Conservation (phyloP, 2,113 vertebrate genomes). For the Danionella cerebrum region DNA sequence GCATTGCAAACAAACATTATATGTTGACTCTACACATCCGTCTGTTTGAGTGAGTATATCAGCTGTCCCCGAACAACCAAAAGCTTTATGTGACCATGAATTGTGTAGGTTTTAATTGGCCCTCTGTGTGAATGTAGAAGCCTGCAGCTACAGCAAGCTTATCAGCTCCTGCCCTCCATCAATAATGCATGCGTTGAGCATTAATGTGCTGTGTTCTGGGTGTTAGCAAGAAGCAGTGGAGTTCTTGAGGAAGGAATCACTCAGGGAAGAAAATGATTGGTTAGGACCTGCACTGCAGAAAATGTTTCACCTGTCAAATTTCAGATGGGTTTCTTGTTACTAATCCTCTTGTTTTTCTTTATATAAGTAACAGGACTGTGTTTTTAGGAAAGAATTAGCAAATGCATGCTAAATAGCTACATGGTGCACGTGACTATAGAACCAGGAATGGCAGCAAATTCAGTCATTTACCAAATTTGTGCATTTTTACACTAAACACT, state of each 20-base stretch:
- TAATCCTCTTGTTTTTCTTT: too few relatives aligned
- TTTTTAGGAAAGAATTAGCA: too few relatives aligned
- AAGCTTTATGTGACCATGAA: conserved; percentile 38
- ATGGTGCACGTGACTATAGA: too few relatives aligned
- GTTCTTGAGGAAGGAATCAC: conserved; percentile 16
- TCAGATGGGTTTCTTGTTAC: too few relatives aligned
- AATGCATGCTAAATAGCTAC: too few relatives aligned
- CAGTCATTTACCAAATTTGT: too few relatives aligned
- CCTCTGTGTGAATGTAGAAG: conserved; percentile 25
- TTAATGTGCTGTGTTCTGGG: conserved; percentile 37
- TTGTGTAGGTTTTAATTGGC: conserved; percentile 38
- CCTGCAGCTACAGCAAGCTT: conserved; percentile 29
- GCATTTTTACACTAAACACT: too few relatives aligned
- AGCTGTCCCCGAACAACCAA: conserved; percentile 24
- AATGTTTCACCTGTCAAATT: too few relatives aligned
- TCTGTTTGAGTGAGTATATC: conserved; percentile 33
- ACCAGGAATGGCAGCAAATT: too few relatives aligned
- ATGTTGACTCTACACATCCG: conserved; percentile 17
- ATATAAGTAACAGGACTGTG: too few relatives aligned
- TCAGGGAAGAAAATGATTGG: conserved; percentile 14
- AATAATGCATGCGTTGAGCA: conserved; percentile 42
- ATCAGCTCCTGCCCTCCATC: conserved; percentile 40
- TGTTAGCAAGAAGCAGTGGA: conserved; percentile 36
- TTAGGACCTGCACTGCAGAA: background rate
- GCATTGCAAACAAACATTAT: too few relatives aligned